Percentiles rank a stretch among this genome's conserved stretches.
Evolutionary conservation across 2,113 vertebrate species (phyloP).

Genomic region (Sylvicapra grimmia): DNA sequence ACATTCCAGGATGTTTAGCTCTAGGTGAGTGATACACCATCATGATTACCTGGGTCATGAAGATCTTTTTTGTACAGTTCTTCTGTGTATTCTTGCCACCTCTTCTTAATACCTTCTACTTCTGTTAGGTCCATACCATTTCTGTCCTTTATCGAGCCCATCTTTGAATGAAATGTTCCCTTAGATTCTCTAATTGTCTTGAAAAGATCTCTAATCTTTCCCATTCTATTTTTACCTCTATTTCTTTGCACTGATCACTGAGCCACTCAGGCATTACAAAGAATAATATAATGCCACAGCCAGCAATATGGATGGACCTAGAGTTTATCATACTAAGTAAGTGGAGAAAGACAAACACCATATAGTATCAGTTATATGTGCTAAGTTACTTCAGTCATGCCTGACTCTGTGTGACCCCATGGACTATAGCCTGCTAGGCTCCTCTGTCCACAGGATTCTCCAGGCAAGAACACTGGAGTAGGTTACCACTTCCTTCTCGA

Average conservation of each 20-base stretch:
- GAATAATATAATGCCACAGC: neutral
- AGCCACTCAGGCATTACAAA: neutral
- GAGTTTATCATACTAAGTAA: neutral
- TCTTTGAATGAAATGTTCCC: neutral
- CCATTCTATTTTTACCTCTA: neutral
- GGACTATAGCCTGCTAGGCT: neutral
- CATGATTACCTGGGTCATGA: neutral
- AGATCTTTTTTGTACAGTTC: neutral
- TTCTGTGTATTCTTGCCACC: neutral
- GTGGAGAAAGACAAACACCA: neutral
- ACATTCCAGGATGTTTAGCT: neutral
- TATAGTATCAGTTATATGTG: neutral
- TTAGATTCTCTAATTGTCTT: neutral
- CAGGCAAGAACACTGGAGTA: neutral
- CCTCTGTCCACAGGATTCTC: neutral
- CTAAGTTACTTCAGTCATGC: neutral
- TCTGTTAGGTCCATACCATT: neutral
- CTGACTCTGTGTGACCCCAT: neutral
- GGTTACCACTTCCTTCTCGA: neutral
- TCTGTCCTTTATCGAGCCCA: neutral
- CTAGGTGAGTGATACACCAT: neutral
- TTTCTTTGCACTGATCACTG: neutral
- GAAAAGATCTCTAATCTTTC: neutral
- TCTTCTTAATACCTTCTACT: neutral
- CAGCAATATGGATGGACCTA: neutral